These are phyloP conservation scores for Platygyra sinensis DNA, from an alignment of 64 coral and sea anemone genomes.

Conservation along the genomic window DNA sequence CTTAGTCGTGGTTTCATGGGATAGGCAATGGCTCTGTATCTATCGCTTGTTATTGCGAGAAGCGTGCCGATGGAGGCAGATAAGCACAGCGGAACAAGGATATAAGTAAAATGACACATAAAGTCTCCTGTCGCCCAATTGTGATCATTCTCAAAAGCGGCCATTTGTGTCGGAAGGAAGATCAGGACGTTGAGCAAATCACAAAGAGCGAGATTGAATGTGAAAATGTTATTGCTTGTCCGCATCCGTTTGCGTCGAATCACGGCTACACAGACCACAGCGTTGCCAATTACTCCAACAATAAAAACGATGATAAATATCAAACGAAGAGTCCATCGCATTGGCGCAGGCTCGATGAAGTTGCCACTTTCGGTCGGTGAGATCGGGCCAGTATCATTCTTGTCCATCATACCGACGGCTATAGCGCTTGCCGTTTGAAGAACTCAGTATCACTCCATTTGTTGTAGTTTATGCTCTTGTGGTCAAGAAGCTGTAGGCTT, in stretches of 20 bases:
- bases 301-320: conserved; percentile 77
- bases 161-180: conserved; percentile 90
- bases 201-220: conserved; percentile 84
- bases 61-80: conserved; percentile 79
- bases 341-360: conserved; percentile 62
- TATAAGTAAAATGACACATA: conserved; percentile 81
- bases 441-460: background rate
- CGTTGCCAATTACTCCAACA: conserved; percentile 74
- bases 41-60: conserved; percentile 80
- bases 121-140: conserved; percentile 92
- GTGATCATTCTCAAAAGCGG: conserved; percentile 92
- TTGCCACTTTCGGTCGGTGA: conserved; percentile 21
- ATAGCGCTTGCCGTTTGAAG: background rate
- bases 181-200: conserved; percentile 84
- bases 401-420: background rate
- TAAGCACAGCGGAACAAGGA: conserved; percentile 80
- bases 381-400: background rate
- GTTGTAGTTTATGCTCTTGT: conserved; percentile 3
- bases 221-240: conserved; percentile 88
- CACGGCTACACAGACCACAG: conserved; percentile 77
- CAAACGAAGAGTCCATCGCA: conserved; percentile 77
- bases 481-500: background rate
- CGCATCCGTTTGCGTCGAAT: conserved; percentile 76
- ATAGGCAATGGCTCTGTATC: conserved; percentile 79
- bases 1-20: conserved; percentile 78